Base-by-base conservation (phyloP, 1,140 invertebrate species). In the Polypedilum vanderplanki region DNA sequence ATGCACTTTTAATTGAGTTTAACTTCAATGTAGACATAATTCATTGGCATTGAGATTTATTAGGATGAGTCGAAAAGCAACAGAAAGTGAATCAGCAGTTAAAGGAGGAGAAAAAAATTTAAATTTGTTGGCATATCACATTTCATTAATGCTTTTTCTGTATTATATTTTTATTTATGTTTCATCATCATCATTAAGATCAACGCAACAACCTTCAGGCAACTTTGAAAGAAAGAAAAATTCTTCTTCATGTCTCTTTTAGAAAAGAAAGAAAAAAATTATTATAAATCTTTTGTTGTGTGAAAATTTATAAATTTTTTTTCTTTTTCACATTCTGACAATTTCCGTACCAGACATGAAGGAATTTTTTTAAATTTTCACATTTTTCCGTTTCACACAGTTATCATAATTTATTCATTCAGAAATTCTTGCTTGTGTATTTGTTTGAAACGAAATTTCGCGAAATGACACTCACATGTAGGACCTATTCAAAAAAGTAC, bases 1-100 rank as follows among this genome's bases (percentile, higher is more conserved):
- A 70, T 70, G 65, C 65, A 70, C 65, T 70, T 70, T 70, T 70
- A 70, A 70, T 70, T 70, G 65, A 70, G 65, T 70, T 70, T 70
- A 18, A 18, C n/a, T 70, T 70, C n/a, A n/a, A 70, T 70, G 65
- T 18, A 70, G 65, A 70, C 65, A 70, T 70, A 70, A 70, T 70
- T 70, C 65, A 70, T 70, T 70, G 65, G 20, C 65, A 70, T 22
- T 70, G 65, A 70, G 65, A 70, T 70, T 70, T 70, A 70, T 70
- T 70, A 70, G 65, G 18, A 18, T 18, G 20, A 33, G 24, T 1
- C 24, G 24, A 33, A n/a, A 5, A 33, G 24, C 24, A 33, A 5
- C 24, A 33, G 24, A n/a, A 70, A 70, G 18, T 70, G 65, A 70
- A 70, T 57, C 46, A 57, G 46, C 46, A 57, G 46, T 17, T 12